Evolutionary conservation across 35 echinoderm and acorn worm species (phyloP).

Genomic region (Apostichopus parvimensis): DNA sequence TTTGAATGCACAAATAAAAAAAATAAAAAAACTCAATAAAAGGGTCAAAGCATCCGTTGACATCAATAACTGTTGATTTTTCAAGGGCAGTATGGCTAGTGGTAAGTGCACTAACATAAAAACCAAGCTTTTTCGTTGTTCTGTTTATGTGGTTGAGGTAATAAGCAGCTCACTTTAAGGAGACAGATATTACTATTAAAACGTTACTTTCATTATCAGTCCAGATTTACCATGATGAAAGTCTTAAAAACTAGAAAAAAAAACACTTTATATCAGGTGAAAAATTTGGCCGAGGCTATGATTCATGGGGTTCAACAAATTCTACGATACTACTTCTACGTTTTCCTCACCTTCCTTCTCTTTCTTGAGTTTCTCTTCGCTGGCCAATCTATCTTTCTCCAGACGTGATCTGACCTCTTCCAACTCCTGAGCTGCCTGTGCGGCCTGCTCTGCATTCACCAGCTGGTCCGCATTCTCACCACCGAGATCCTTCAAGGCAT

Average conservation of each 20-base stretch:
- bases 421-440: slow-evolving; percentile 83
- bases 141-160: too few relatives aligned
- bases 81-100: too few relatives aligned
- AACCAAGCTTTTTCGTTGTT: too few relatives aligned
- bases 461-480: slow-evolving; percentile 76
- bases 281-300: not conserved
- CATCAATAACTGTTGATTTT: too few relatives aligned
- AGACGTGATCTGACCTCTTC: slow-evolving; percentile 81
- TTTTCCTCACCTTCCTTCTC: slow-evolving; percentile 78
- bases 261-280: not conserved
- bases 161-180: too few relatives aligned
- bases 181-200: too few relatives aligned
- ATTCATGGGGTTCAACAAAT: not conserved
- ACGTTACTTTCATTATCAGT: too few relatives aligned
- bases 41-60: too few relatives aligned
- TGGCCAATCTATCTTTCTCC: slow-evolving; percentile 81
- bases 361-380: slow-evolving; percentile 85
- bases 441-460: slow-evolving; percentile 88
- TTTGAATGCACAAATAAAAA: too few relatives aligned
- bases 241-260: not conserved
- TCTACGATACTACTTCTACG: not conserved
- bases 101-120: too few relatives aligned
- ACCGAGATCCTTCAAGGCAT: slow-evolving; percentile 82
- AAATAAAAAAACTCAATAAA: too few relatives aligned
- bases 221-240: too few relatives aligned